Base-by-base conservation (phyloP, 2,888 invertebrate species). In the Epinotia nisella region DNA sequence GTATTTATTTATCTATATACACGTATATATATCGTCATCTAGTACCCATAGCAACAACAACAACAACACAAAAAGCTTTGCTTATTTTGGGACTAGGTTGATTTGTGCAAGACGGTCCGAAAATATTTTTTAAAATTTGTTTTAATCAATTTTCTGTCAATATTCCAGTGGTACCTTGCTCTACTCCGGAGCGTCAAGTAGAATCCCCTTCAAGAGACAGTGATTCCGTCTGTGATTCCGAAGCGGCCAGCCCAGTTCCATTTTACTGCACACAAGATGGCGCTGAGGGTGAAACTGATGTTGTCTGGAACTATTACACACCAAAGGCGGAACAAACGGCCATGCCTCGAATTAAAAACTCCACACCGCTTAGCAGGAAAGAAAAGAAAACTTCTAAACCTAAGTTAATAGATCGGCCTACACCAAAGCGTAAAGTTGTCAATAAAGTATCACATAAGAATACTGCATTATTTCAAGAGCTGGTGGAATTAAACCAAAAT, bases 261-360 rank as follows among this genome's bases (percentile, higher is more conserved):
- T 94, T 94, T 81, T 76, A 92, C 11, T 94, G 93, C 76, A 94
- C 94, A 1, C 94, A 94, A 84, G 94, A 94, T 85, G 94, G 93
- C 13, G 86, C 90, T 1, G 92, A 92, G 75, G 94, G 93, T 2
- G 90, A 91, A 81, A 91, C 90, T 17, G 93, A 94, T 79, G 94
- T 94, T 17, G 87, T 94, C 13, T 94, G 94, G 94, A 94, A 94
- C 77, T 93, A 90, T 75, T 93, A 94, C 79, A 92, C 94, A 0
- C 93, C 94, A n/a, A 92, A 91, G 78, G 86, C 93, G 11, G 88
- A 86, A 17, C 80, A 88, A 45, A 77, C 81, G 41, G 76, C 81
- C 1, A 83, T 80, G 66, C 83, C 86, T 56, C 81, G 84, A 0
- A 74, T 80, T 1, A 90, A 89, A 83, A 90, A 89, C 69, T 85